Evolutionary conservation across 2,888 invertebrate genomes (phyloP), one percentile per base, ranked within the genome.

Genomic region (Mystacides longicornis): DNA sequence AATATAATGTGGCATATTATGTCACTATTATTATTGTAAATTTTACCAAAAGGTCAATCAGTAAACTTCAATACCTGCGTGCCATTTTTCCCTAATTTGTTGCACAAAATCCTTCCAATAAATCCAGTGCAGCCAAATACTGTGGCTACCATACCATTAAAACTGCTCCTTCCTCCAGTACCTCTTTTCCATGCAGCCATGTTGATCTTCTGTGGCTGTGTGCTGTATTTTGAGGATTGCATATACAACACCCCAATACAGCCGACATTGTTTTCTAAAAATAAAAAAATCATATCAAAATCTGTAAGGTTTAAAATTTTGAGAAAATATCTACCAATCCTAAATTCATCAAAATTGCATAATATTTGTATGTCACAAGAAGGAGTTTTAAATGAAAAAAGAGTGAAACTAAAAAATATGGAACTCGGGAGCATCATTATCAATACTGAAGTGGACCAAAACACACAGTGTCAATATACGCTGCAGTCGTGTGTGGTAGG

Each of bases 61-160:
- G 37, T 37, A 37, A n/a, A n/a, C n/a, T n/a, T n/a, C n/a, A 37
- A 64, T 71, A 85, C 85, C 81, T 93, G 93, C 1, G 86, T 81
- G 18, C 93, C 92, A 63, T 80, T 81, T 73, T 89, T 93, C 65
- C 96, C 98, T 53, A 99, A 76, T 66, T 86, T 85, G 69, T 94
- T 96, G 69, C 89, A 86, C 16, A 98, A 82, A 75, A 88, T 86
- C 62, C 85, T 79, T 0, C 98, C 99, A 1, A 97, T 73, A 67
- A 93, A 93, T 1, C 98, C 98, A 31, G 86, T 86, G 54, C 85
- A 83, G 51, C 98, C 98, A 70, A 98, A 97, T 1, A 99, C 89
- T n/a, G 99, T 99, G n/a, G 93, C 94, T 2, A 98, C 94, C 54
- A 91, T 80, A 0, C 99, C 99, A 74, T 90, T 98, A 71, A 98